Conservation (phyloP, 2,113 vertebrate species). For the Terrapene triunguis region DNA sequence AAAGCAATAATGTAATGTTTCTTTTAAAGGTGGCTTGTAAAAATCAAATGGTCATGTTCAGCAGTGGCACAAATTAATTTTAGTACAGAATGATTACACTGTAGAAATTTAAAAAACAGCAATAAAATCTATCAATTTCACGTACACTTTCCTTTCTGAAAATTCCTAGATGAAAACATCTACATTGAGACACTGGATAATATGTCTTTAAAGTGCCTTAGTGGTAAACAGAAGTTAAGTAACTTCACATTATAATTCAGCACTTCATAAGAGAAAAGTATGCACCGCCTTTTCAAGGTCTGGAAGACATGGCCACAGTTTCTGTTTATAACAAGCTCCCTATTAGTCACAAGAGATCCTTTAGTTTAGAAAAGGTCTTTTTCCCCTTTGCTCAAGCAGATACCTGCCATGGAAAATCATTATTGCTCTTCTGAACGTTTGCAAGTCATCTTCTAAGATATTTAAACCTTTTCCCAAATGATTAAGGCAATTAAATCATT, state of each 20-base stretch:
- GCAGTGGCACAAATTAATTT: constrained; percentile 48
- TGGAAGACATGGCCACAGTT: constrained; percentile 67
- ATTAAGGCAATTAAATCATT: constrained; percentile 81
- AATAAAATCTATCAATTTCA: constrained; percentile 27
- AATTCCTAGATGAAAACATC: constrained; percentile 13
- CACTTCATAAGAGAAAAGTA: constrained; percentile 64
- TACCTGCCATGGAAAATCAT: constrained; percentile 68
- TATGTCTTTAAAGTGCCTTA: constrained; percentile 64
- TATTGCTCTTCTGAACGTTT: constrained; percentile 74
- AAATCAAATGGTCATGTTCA: constrained; percentile 1
- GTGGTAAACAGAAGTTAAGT: constrained; percentile 75
- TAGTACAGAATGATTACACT: not conserved
- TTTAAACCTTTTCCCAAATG: constrained; percentile 54
- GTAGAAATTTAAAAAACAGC: not conserved
- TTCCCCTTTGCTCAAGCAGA: constrained; percentile 41
- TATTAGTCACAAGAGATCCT: constrained; percentile 33
- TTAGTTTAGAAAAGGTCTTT: constrained; percentile 48
- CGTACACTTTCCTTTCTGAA: constrained; percentile 44
- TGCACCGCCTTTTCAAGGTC: constrained; percentile 31
- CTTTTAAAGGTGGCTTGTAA: not conserved
- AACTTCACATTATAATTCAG: constrained; percentile 68
- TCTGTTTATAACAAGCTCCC: constrained; percentile 48
- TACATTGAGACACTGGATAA: constrained; percentile 8
- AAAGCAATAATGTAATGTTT: not conserved
- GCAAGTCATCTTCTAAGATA: constrained; percentile 63